Base-by-base conservation (phyloP, 2,888 invertebrate genomes). In the Stenurella melanura region DNA sequence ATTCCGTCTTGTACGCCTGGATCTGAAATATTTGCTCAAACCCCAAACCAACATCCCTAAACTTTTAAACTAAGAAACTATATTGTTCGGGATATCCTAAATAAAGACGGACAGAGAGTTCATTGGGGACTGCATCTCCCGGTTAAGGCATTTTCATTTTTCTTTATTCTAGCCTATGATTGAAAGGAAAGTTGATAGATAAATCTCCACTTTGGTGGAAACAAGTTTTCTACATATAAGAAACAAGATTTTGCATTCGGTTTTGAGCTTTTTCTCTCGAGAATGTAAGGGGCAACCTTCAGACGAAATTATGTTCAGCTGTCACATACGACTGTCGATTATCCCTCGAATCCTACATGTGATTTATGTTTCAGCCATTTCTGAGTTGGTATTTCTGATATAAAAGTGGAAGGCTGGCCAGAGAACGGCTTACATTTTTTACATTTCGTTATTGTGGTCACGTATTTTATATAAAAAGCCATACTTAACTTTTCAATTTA, bases 241-340 rank as follows among this genome's bases (percentile, higher is more conserved):
- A 69, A 75, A 74, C 56, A 72, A 73, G 78, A 70, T 78, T 80
- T 80, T 81, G 81, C 79, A 79, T 81, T 80, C 72, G 78, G 77
- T 78, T 80, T 74, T 75, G 73, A 77, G 77, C 76, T 74, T 80
- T 78, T 76, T 70, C 81, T 72, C 79, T 54, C 10, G 78, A 73
- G 79, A 80, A 78, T 75, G 54, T 54, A 70, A 71, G 64, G 78
- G 73, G 38, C 73, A 57, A 30, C 57, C 34, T 69, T 57, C 74
- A 73, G 77, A 74, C 75, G 77, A 84, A 85, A 86, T 86, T 86
- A 86, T 86, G 84, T 85, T 85, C 86, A 85, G 85, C 85, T 85
- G 86, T 86, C 87, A 85, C 84, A 85, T 84, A 83, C 84, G 85
- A 83, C 85, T 83, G 84, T 86, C 86, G 86, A 87, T 87, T 87